phyloP scores from a whole-genome alignment of 2,888 invertebrate genomes.

The Crepidodera aurea region DNA sequence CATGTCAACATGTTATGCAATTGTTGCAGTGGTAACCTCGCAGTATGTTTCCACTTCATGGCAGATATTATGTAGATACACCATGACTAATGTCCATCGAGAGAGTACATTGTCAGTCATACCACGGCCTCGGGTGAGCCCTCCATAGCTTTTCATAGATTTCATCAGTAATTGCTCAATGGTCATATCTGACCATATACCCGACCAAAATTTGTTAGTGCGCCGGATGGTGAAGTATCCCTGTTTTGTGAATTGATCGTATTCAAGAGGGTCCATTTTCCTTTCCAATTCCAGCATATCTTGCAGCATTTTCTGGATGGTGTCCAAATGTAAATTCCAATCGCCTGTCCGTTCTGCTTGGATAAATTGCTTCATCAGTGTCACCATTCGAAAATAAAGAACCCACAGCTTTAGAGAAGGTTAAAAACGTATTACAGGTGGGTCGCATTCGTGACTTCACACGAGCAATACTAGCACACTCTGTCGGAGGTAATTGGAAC shows the following conservation, averaged over 20 bases:
- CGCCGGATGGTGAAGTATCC: conserved; percentile 35
- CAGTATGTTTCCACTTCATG: background rate
- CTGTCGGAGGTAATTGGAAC: too few species aligned
- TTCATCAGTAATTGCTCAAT: conserved; percentile 51
- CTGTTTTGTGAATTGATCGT: conserved; percentile 33
- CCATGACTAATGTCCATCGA: conserved; percentile 40
- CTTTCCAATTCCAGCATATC: too few species aligned
- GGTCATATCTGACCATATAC: too few species aligned
- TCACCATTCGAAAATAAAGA: background rate
- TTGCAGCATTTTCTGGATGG: background rate
- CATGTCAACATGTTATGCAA: background rate
- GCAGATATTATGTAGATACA: too few species aligned
- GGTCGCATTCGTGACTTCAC: too few species aligned
- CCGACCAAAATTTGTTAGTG: conserved; percentile 42
- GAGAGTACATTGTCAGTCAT: conserved; percentile 35
- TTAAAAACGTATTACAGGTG: too few species aligned
- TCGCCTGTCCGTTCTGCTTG: background rate
- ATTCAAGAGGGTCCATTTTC: conserved; percentile 1
- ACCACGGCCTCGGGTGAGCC: too few species aligned
- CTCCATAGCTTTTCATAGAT: conserved; percentile 42
- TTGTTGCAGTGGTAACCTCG: background rate
- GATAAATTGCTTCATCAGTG: background rate
- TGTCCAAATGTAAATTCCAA: background rate
- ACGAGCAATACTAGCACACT: too few species aligned
- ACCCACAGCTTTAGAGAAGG: background rate